These are phyloP conservation scores for Bovichtus variegatus DNA, from an alignment of 2,797 vertebrate species.

Conservation along the genomic window DNA sequence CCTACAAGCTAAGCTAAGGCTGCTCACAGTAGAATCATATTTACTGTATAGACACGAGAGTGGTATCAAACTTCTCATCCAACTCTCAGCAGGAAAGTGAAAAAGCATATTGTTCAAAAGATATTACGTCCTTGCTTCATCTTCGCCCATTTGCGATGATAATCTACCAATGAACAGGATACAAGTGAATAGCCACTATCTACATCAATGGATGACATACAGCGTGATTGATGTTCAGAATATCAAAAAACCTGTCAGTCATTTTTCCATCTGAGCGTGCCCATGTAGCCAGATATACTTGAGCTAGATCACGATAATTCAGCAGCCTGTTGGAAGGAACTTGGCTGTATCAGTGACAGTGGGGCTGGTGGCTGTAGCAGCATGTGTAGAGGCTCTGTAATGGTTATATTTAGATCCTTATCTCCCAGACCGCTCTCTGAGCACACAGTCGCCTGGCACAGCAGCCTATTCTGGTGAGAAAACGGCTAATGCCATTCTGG, in stretches of 20 bases:
- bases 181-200: background rate
- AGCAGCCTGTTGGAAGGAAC: slow-evolving; percentile 39
- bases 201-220: background rate
- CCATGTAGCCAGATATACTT: slow-evolving; percentile 5
- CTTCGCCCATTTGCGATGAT: background rate
- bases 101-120: background rate
- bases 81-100: background rate
- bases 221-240: background rate
- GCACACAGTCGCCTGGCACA: slow-evolving; percentile 58
- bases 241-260: background rate
- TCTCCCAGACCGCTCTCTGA: slow-evolving; percentile 71
- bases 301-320: slow-evolving; percentile 42
- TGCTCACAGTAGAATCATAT: background rate
- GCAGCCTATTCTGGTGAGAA: slow-evolving; percentile 60
- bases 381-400: slow-evolving; percentile 60
- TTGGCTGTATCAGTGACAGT: slow-evolving; percentile 53
- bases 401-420: slow-evolving; percentile 79
- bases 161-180: background rate
- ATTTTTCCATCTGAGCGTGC: background rate
- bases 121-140: background rate
- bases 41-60: background rate
- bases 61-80: background rate
- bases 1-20: background rate
- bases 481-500: slow-evolving; percentile 55
- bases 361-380: slow-evolving; percentile 59